Evolutionary conservation across 1,140 invertebrate species (phyloP).

Genomic region (Phenacoccus solenopsis): DNA sequence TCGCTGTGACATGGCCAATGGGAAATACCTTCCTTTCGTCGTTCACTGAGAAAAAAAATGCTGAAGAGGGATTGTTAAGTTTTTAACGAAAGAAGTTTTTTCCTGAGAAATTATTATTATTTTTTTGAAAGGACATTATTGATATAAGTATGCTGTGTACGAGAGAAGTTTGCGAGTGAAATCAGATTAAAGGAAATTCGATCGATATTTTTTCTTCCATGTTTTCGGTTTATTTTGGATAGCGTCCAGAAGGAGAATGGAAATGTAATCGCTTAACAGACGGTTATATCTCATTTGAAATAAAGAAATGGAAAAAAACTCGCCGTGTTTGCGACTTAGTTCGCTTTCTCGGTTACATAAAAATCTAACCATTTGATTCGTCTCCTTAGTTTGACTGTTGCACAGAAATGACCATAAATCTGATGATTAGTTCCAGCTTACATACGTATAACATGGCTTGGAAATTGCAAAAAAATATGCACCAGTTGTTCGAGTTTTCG

Average conservation of each 20-base stretch:
- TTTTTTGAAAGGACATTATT: not conserved
- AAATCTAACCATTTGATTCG: too few species aligned
- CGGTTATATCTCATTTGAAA: conserved; percentile 4
- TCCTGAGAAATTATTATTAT: not conserved
- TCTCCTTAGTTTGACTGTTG: too few species aligned
- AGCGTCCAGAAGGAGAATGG: conserved; percentile 2
- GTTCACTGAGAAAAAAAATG: not conserved
- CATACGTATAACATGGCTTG: too few species aligned
- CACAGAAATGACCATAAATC: too few species aligned
- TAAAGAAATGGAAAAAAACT: not conserved
- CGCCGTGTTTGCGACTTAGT: not conserved
- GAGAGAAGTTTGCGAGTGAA: not conserved
- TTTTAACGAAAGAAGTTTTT: not conserved
- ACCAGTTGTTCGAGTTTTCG: too few species aligned
- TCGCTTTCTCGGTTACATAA: too few species aligned
- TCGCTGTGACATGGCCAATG: not conserved
- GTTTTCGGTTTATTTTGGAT: conserved; percentile 10
- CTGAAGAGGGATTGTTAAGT: not conserved
- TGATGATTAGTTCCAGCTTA: too few species aligned
- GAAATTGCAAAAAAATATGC: too few species aligned
- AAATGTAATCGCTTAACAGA: conserved; percentile 10
- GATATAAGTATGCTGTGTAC: not conserved
- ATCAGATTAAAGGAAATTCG: conserved; percentile 2
- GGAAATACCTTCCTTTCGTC: not conserved
- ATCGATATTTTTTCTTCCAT: not conserved